phyloP scores from a whole-genome alignment of 2,113 vertebrate species.

The Sphaerodactylus townsendi region DNA sequence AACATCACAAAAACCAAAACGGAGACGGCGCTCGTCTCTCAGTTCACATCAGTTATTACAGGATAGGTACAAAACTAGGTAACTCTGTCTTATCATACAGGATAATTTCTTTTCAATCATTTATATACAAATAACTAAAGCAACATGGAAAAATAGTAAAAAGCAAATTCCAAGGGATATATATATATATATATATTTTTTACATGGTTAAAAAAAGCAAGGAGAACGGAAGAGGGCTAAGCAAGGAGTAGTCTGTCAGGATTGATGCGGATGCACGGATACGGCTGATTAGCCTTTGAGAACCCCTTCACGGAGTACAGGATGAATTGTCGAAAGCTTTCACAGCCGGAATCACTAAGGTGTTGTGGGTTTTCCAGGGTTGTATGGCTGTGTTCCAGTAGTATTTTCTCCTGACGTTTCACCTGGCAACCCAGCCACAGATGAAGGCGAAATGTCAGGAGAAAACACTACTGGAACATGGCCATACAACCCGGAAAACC shows the following conservation, averaged over 20 bases:
- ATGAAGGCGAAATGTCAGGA: too few relatives aligned
- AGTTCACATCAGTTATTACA: constrained; percentile 74
- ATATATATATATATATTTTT: constrained; percentile 47
- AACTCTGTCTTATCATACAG: constrained; percentile 77
- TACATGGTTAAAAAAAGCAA: constrained; percentile 49
- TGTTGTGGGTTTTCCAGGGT: too few relatives aligned
- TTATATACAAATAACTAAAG: constrained; percentile 82
- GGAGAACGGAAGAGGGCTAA: constrained; percentile 19
- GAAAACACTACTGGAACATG: too few relatives aligned
- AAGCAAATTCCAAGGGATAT: constrained; percentile 57
- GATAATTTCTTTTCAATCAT: constrained; percentile 64
- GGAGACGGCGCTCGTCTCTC: constrained; percentile 75
- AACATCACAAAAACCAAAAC: constrained; percentile 81
- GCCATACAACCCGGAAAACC: too few relatives aligned
- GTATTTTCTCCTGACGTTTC: too few relatives aligned
- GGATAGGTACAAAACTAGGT: constrained; percentile 81
- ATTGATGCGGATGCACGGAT: fast-evolving
- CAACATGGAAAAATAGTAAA: constrained; percentile 71
- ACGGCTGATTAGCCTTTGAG: constrained; percentile 10
- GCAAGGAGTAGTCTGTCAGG: constrained; percentile 33
- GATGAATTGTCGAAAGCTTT: too few relatives aligned
- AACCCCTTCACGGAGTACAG: constrained; percentile 11
- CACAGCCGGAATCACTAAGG: too few relatives aligned
- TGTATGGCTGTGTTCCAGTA: too few relatives aligned
- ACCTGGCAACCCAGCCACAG: too few relatives aligned